Conservation (phyloP, 1,140 invertebrate genomes). For the Sarcophaga peregrina region DNA sequence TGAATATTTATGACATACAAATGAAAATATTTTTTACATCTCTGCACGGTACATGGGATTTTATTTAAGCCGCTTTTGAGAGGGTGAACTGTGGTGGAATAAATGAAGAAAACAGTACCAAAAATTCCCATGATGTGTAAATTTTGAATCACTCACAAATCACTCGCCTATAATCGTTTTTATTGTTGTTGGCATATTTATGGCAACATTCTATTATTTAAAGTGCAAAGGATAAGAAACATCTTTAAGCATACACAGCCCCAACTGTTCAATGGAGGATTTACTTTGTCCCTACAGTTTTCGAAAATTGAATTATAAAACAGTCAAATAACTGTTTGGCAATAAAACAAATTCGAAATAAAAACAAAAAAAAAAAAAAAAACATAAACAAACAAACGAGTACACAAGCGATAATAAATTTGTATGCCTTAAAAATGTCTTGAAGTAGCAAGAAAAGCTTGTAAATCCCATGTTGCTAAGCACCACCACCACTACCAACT, state of each 20-base stretch:
- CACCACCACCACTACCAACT: no score
- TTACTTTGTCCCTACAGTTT: not conserved
- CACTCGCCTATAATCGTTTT: not conserved
- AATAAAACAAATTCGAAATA: no score
- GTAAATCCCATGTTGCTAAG: not conserved
- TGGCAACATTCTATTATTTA: not conserved
- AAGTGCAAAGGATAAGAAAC: not conserved
- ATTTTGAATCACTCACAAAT: not conserved
- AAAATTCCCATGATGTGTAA: no score
- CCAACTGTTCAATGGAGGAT: not conserved
- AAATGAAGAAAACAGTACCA: no score
- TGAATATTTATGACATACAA: constrained; percentile 12
- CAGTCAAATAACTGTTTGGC: no score
- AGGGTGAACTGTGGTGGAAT: no score
- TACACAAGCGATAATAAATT: not conserved
- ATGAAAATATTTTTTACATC: constrained; percentile 2
- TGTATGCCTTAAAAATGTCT: not conserved
- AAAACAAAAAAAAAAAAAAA: no score
- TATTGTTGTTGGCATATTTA: constrained; percentile 2
- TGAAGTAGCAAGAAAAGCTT: not conserved
- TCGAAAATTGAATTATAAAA: no score
- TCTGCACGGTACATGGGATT: no score
- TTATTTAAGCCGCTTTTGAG: no score
- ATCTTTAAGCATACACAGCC: not conserved
- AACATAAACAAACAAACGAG: no score